A percentile compares a stretch with the other conserved stretches of the same genome.
These are phyloP conservation scores for Philaenus spumarius DNA, from an alignment of 1,140 invertebrate genomes.

Conservation along the genomic window DNA sequence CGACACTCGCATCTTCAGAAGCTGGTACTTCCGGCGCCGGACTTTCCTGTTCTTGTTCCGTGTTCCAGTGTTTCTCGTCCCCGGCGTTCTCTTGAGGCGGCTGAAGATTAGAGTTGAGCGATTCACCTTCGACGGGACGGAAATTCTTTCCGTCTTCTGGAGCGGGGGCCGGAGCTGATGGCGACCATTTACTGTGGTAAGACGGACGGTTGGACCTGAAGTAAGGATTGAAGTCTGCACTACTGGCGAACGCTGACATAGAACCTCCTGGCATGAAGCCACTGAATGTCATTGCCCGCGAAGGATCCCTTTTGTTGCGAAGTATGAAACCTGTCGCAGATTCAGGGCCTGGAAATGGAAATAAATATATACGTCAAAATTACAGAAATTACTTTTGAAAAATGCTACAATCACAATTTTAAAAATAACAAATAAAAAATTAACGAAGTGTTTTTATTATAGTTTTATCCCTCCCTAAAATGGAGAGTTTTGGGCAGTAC, in stretches of 20 bases:
- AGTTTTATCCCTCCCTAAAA: no score
- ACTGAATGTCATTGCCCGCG: slow-evolving; percentile 25
- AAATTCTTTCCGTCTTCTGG: not conserved
- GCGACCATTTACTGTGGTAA: not conserved
- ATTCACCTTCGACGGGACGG: not conserved
- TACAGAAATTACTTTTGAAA: no score
- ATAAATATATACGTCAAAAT: not conserved
- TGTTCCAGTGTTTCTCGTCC: not conserved
- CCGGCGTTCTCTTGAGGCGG: not conserved
- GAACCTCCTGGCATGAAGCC: slow-evolving; percentile 28
- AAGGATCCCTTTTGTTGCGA: slow-evolving; percentile 6
- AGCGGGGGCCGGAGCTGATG: not conserved
- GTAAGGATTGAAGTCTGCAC: slow-evolving; percentile 12
- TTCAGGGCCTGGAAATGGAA: not conserved
- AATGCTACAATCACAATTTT: no score
- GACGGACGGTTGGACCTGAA: not conserved
- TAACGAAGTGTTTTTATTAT: no score
- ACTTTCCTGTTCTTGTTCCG: slow-evolving; percentile 7
- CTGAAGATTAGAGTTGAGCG: no score
- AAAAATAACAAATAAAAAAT: no score
- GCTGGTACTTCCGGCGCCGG: not conserved
- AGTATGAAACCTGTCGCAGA: not conserved
- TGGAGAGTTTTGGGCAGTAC: no score
- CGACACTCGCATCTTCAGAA: not conserved
- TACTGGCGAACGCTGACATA: slow-evolving; percentile 25